Conservation (phyloP, 2,113 vertebrate species). For the Nanorana parkeri region DNA sequence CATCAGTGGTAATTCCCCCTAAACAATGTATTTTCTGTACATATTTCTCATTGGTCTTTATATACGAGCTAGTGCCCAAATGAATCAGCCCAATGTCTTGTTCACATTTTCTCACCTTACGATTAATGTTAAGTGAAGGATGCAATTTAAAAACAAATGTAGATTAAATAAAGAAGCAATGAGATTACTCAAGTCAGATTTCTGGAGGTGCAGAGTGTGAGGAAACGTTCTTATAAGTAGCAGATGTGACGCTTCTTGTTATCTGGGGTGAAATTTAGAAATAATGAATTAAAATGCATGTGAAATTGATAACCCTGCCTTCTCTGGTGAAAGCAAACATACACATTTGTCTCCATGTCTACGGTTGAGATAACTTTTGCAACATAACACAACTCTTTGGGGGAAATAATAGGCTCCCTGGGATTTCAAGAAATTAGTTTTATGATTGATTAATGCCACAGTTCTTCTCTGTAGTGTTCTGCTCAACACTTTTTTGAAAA, state of each 20-base stretch:
- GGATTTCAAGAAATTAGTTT: neutral
- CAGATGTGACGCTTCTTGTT: slow-evolving; percentile 1
- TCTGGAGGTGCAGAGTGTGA: neutral
- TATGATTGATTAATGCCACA: slow-evolving; percentile 1
- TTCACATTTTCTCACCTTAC: neutral
- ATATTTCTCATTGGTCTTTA: too few relatives aligned
- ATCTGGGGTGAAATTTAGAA: slow-evolving; percentile 9
- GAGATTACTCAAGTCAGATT: neutral
- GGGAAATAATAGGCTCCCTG: slow-evolving; percentile 5
- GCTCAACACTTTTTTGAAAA: neutral
- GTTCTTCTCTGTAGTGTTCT: neutral
- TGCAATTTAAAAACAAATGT: neutral
- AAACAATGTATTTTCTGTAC: too few relatives aligned
- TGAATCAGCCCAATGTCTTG: neutral
- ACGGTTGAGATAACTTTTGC: slow-evolving; percentile 10
- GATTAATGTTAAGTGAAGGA: neutral
- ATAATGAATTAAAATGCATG: slow-evolving; percentile 21
- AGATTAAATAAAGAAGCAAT: neutral
- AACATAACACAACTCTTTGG: slow-evolving; percentile 13
- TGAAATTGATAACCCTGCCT: slow-evolving; percentile 25
- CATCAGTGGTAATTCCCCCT: too few relatives aligned
- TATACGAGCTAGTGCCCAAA: too few relatives aligned
- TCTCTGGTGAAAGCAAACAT: slow-evolving; percentile 18
- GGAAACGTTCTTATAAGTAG: neutral
- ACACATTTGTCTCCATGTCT: neutral